phyloP scores from a whole-genome alignment of 2,797 vertebrate species.

The Pipistrellus pipistrellus region DNA sequence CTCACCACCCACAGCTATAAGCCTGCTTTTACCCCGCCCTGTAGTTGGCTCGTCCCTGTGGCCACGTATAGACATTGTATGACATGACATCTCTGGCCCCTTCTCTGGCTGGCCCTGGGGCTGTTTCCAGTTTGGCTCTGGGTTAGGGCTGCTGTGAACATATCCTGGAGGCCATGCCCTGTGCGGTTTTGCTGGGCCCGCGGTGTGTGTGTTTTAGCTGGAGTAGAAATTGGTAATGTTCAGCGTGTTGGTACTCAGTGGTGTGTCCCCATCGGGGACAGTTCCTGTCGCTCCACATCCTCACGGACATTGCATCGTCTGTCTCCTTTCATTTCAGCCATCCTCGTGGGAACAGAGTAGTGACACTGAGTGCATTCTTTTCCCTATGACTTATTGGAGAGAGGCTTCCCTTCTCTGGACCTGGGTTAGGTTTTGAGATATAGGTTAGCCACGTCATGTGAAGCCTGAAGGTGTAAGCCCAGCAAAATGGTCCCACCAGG shows the following conservation, averaged over 20 bases:
- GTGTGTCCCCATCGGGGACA: accelerated
- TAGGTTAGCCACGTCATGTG: not conserved
- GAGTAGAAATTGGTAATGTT: not conserved
- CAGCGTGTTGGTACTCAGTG: not conserved
- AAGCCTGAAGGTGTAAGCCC: too few relatives aligned
- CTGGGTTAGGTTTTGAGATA: not conserved
- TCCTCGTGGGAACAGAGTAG: too few relatives aligned
- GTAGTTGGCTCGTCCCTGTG: not conserved
- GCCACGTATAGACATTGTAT: accelerated
- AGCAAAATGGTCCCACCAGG: not conserved
- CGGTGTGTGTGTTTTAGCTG: not conserved
- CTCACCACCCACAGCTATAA: not conserved
- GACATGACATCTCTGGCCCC: accelerated
- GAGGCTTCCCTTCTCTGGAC: not conserved
- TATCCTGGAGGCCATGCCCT: not conserved
- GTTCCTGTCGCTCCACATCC: accelerated
- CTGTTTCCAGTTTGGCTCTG: not conserved
- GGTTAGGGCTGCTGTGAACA: not conserved
- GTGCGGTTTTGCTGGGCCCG: not conserved
- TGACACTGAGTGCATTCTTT: not conserved
- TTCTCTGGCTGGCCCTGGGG: not conserved
- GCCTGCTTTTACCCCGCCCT: not conserved
- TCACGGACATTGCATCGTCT: accelerated
- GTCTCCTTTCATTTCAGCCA: not conserved
- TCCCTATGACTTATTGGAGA: not conserved